Conservation (phyloP, 2,888 invertebrate genomes). For the Heliconius ethilla region DNA sequence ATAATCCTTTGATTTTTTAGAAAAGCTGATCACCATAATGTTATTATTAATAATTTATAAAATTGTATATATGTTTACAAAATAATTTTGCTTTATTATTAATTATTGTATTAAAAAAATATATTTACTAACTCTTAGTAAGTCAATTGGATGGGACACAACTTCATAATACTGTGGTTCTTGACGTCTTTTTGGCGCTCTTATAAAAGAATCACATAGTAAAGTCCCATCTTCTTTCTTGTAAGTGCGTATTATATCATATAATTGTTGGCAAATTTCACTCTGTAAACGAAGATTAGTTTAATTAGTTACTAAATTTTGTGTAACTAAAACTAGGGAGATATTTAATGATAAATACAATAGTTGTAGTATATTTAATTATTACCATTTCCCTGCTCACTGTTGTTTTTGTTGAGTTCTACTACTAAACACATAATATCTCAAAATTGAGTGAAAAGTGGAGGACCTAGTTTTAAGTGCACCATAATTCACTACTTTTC, state of each 20-base stretch:
- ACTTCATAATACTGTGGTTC: constrained; percentile 96
- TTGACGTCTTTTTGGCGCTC: constrained; percentile 96
- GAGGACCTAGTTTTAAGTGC: no score
- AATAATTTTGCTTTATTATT: neutral
- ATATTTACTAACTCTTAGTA: constrained; percentile 84
- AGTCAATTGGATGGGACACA: constrained; percentile 96
- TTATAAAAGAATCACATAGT: constrained; percentile 96
- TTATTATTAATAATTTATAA: no score
- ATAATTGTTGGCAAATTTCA: constrained; percentile 94
- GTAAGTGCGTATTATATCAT: constrained; percentile 93
- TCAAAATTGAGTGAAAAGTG: neutral
- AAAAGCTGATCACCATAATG: no score
- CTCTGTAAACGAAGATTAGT: constrained; percentile 74
- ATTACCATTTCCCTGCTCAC: neutral
- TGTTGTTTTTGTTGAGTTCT: neutral
- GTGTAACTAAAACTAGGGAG: neutral
- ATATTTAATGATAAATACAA: neutral
- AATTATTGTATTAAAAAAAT: neutral
- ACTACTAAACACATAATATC: neutral
- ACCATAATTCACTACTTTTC: no score
- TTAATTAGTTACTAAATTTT: neutral
- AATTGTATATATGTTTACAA: neutral
- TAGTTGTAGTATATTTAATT: neutral
- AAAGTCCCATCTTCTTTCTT: constrained; percentile 96
- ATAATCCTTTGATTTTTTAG: no score